Evolutionary conservation across 2,888 invertebrate species (phyloP), one percentile per base, ranked within the genome.

Genomic region (Drosophila seclusa): DNA sequence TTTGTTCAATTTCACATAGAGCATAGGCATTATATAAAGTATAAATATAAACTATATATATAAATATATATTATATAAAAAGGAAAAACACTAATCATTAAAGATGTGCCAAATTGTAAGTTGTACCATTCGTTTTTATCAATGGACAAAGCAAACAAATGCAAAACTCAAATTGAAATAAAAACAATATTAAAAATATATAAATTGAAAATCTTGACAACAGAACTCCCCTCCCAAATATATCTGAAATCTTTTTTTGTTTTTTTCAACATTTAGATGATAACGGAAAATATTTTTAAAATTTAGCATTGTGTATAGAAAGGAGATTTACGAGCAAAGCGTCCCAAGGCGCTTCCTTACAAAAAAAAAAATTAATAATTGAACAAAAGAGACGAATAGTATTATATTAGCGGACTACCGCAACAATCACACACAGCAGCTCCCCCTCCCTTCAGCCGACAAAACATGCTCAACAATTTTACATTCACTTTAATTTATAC

Each of bases 21-120:
- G 86, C 85, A 67, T 74, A 79, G 73, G 82, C 87, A 77, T 83
- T 79, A 77, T 68, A 76, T 79, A 76, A 76, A 87, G 50, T 83
- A 90, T 82, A 87, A 85, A 84, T 87, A 82, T 69, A 76, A 83
- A 87, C 54, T 73, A 69, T 61, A 80, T 54, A 68, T 53, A 74
- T 70, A 76, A 57, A 76, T 59, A 89, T 76, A 85, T 78, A 70
- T 68, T 77, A 76, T 63, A 74, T 63, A 64, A 76, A 45, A 61
- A 66, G n/a, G 45, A 70, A 80, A 87, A 90, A 91, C 83, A 85
- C 83, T 85, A 88, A 89, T 85, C 90, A 89, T 86, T 83, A 85
- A 90, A 83, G 88, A 91, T 92, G 92, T 92, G 92, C 92, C 92
- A 92, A 92, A 92, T 92, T 92, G 92, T 92, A 92, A 90, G 92